Conservation (phyloP, 1,140 invertebrate genomes). For the Holcopasites calliopsidis region DNA sequence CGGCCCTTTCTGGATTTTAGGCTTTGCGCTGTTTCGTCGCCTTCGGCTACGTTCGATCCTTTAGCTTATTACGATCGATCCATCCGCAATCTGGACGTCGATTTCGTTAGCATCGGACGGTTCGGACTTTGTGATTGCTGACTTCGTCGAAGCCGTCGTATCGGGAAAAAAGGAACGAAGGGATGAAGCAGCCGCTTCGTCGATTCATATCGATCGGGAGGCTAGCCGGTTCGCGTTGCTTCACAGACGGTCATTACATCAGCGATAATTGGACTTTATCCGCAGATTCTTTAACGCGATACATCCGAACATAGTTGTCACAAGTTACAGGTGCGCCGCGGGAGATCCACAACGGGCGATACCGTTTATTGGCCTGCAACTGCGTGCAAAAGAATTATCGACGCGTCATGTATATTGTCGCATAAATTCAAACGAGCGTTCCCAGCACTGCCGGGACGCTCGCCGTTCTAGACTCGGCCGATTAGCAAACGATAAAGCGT, state of each 20-base stretch:
- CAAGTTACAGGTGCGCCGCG: constrained; percentile 30
- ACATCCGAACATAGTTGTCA: neutral
- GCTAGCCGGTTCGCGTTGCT: neutral
- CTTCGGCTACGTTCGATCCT: neutral
- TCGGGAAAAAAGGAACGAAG: neutral
- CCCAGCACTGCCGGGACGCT: no score
- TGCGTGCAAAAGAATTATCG: neutral
- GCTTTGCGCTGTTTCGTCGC: neutral
- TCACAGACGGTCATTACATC: neutral
- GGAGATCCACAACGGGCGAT: constrained; percentile 31
- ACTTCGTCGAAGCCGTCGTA: neutral
- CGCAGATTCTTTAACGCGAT: constrained; percentile 12
- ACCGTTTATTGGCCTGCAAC: neutral
- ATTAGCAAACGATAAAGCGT: constrained; percentile 49
- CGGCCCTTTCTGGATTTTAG: constrained; percentile 5
- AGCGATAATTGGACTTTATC: constrained; percentile 25
- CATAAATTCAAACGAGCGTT: neutral
- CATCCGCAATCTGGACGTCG: neutral
- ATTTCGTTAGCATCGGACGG: neutral
- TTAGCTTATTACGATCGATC: neutral
- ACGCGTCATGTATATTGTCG: neutral
- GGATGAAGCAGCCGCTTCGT: no score
- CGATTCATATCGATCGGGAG: neutral
- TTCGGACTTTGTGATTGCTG: neutral
- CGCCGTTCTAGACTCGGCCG: constrained; percentile 24